Evolutionary conservation across 2,113 vertebrate species (phyloP).

Genomic region (Rhynchomys soricoides): DNA sequence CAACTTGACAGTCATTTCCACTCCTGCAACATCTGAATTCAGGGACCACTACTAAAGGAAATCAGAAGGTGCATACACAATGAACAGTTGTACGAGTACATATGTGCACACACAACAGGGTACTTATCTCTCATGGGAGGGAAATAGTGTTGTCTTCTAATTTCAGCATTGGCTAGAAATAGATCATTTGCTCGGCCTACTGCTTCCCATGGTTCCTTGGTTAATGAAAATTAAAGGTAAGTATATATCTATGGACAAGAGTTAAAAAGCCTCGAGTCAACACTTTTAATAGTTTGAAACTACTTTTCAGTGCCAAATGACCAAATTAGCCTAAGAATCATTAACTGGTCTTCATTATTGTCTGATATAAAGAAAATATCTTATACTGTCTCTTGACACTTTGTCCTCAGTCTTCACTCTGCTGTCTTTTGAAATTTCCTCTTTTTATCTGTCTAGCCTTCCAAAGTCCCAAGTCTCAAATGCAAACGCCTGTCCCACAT

Average conservation of each 20-base stretch:
- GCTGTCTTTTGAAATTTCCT: not conserved
- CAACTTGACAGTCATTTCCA: slow-evolving; percentile 6
- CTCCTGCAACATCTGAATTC: not conserved
- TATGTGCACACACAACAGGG: not conserved
- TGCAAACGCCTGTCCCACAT: slow-evolving; percentile 37
- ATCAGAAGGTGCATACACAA: not conserved
- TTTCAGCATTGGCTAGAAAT: slow-evolving; percentile 28
- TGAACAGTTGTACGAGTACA: not conserved
- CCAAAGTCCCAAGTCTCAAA: slow-evolving; percentile 29
- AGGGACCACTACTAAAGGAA: slow-evolving; percentile 21
- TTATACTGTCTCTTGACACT: not conserved
- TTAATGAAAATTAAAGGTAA: slow-evolving; percentile 64
- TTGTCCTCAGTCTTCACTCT: not conserved
- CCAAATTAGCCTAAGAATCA: slow-evolving; percentile 60
- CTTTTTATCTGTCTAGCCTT: slow-evolving; percentile 34
- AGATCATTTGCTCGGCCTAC: not conserved
- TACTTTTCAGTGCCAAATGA: slow-evolving; percentile 32
- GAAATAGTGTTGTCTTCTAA: not conserved
- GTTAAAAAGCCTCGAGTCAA: slow-evolving; percentile 61
- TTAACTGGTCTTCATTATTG: slow-evolving; percentile 7
- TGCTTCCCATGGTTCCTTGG: not conserved
- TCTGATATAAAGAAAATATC: slow-evolving; percentile 53
- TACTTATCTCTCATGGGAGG: not conserved
- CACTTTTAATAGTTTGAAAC: slow-evolving; percentile 40
- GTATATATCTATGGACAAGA: slow-evolving; percentile 35